Percentiles rank a stretch among this genome's conserved stretches.
Evolutionary conservation across 2,113 vertebrate species (phyloP).

Genomic region (Notechis scutatus): DNA sequence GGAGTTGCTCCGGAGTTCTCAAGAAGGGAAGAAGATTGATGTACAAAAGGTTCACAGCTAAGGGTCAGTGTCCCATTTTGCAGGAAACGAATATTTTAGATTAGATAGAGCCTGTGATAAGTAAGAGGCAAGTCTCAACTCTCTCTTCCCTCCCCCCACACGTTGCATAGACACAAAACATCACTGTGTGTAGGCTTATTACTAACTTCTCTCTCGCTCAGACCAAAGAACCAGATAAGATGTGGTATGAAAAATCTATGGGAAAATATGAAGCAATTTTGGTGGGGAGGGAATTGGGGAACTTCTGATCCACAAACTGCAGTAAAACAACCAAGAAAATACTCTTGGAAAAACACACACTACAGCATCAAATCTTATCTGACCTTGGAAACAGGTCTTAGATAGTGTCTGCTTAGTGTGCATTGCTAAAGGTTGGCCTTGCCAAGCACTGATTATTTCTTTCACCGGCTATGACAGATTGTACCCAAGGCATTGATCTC

Average conservation of each 20-base stretch:
- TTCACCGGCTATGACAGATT: neutral
- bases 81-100: neutral
- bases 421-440: neutral
- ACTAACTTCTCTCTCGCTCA: neutral
- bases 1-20: conserved; percentile 46
- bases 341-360: neutral
- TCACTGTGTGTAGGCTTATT: neutral
- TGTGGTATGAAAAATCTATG: neutral
- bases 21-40: conserved; percentile 43
- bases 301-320: neutral
- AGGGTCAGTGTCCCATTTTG: neutral
- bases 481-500: neutral
- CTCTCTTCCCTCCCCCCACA: neutral
- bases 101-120: neutral
- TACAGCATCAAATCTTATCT: neutral
- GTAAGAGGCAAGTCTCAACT: neutral
- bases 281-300: neutral
- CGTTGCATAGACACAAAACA: neutral
- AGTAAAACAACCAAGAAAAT: neutral
- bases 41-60: conserved; percentile 37
- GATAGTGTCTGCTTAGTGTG: neutral
- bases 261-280: neutral
- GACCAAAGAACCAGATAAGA: neutral
- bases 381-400: neutral
- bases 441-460: neutral